Conservation (phyloP, 2,113 vertebrate genomes). For the Gambusia holbrooki region DNA sequence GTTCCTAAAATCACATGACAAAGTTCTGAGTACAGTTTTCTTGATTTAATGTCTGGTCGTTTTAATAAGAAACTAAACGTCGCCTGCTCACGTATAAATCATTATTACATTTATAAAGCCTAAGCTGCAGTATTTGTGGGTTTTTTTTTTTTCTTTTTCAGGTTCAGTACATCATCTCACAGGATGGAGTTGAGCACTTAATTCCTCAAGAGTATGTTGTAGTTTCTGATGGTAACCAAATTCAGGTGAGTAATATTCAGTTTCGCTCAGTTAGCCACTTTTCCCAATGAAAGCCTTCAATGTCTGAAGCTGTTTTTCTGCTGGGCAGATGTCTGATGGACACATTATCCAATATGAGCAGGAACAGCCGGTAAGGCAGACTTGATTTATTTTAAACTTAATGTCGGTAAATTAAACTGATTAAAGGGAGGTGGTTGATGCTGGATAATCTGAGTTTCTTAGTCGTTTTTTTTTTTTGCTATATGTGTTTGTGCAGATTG, state of each 20-base stretch:
- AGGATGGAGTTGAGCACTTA: slow-evolving; percentile 91
- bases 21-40: neutral
- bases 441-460: neutral
- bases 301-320: neutral
- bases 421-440: slow-evolving; percentile 21
- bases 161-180: slow-evolving; percentile 98
- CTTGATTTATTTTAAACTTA: neutral
- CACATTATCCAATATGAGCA: slow-evolving; percentile 97
- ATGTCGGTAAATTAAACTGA: neutral
- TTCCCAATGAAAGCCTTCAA: neutral
- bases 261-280: neutral
- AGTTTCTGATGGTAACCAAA: slow-evolving; percentile 92
- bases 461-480: neutral
- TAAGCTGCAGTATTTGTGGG: neutral
- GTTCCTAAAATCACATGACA: neutral
- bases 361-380: slow-evolving; percentile 86
- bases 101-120: neutral
- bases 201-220: slow-evolving; percentile 96
- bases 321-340: slow-evolving; percentile 89
- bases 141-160: slow-evolving; percentile 51
- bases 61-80: neutral
- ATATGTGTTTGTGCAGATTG: slow-evolving; percentile 67
- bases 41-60: neutral
- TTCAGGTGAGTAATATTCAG: slow-evolving; percentile 84
- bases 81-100: neutral